These are phyloP conservation scores for Acholoe squamosa DNA, from an alignment of 2,888 invertebrate genomes.

Conservation along the genomic window DNA sequence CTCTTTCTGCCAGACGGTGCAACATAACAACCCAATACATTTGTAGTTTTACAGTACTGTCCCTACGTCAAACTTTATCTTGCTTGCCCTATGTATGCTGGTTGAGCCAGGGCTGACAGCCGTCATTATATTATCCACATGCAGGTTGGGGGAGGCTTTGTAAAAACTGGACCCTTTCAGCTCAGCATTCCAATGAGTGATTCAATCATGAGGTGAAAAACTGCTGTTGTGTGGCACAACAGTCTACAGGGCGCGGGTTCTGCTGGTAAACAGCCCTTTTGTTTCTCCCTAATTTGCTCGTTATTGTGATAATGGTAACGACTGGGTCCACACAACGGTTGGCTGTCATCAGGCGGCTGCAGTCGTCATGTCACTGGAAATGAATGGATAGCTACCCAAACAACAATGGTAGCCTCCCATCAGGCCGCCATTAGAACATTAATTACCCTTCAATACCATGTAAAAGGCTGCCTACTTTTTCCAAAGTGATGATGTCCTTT, in stretches of 20 bases:
- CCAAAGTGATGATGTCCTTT: too few species aligned
- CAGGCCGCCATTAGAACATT: not conserved
- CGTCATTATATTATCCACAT: not conserved
- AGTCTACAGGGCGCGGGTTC: not conserved
- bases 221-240: conserved; percentile 18
- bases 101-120: too few species aligned
- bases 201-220: conserved; percentile 13
- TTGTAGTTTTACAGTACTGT: too few species aligned
- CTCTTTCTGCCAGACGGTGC: too few species aligned
- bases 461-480: not conserved
- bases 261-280: conserved; percentile 29
- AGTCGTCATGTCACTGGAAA: not conserved
- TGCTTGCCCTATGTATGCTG: too few species aligned
- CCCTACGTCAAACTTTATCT: too few species aligned
- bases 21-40: too few species aligned
- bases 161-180: not conserved
- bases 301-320: conserved; percentile 39
- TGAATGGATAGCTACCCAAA: not conserved
- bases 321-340: not conserved
- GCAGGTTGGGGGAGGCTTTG: not conserved
- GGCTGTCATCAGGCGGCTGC: not conserved
- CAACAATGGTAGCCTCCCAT: not conserved
- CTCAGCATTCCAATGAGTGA: conserved; percentile 18
- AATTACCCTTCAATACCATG: not conserved
- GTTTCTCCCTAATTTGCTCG: conserved; percentile 41